Conservation (phyloP, 2,113 vertebrate species). For the Choloepus hoffmanni region DNA sequence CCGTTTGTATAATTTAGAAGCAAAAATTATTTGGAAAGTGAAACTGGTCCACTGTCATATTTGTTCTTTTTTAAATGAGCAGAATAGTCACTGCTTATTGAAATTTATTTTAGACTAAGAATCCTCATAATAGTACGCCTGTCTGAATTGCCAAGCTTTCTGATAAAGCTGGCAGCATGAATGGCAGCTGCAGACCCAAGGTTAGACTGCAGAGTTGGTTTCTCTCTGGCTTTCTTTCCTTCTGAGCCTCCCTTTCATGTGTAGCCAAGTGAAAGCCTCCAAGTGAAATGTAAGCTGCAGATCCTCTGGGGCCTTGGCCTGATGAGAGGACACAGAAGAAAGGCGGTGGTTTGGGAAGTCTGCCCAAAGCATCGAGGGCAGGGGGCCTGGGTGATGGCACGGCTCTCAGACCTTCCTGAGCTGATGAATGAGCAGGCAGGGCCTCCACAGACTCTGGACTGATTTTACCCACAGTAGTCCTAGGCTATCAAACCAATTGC, state of each 20-base stretch:
- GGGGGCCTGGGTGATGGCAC: background rate
- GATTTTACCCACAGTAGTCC: background rate
- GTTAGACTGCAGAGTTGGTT: constrained; percentile 72
- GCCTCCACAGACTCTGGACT: background rate
- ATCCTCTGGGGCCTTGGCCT: constrained; percentile 66
- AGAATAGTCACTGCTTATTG: constrained; percentile 13
- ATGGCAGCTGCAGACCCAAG: constrained; percentile 81
- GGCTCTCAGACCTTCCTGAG: background rate
- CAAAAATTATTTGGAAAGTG: constrained; percentile 40
- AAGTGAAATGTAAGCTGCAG: constrained; percentile 82
- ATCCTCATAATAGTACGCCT: background rate
- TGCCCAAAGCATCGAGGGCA: background rate
- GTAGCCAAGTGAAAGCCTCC: constrained; percentile 86
- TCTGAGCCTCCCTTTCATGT: constrained; percentile 86
- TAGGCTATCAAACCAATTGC: constrained; percentile 37
- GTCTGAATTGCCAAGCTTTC: background rate
- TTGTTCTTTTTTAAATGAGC: background rate
- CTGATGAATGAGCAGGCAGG: constrained; percentile 58
- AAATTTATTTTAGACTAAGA: background rate
- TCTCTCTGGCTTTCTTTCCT: constrained; percentile 74
- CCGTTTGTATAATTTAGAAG: constrained; percentile 24
- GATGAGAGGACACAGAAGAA: constrained; percentile 67
- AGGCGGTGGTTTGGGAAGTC: constrained; percentile 56
- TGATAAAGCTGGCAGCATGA: constrained; percentile 74
- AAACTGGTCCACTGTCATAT: background rate